Evolutionary conservation across 1,140 invertebrate genomes (phyloP).

Genomic region (Ptiloglossa arizonensis): DNA sequence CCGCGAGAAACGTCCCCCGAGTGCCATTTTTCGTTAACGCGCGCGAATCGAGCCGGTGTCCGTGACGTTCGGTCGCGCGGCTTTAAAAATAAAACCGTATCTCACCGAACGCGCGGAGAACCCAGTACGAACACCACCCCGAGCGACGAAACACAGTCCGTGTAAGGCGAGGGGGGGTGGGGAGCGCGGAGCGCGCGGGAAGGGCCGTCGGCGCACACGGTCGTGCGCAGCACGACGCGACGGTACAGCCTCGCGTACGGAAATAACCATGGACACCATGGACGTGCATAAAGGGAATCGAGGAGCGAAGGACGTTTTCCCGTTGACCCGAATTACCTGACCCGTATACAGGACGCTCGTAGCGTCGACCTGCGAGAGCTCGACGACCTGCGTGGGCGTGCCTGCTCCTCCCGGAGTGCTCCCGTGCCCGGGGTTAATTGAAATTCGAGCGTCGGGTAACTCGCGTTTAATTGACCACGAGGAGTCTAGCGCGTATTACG

Average conservation of each 20-base stretch:
- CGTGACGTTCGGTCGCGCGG: background rate
- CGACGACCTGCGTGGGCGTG: conserved; percentile 33
- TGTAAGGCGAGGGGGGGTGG: background rate
- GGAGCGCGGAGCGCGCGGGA: background rate
- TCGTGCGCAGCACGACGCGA: background rate
- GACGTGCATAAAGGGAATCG: conserved; percentile 29
- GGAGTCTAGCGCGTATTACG: background rate
- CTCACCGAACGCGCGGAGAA: background rate
- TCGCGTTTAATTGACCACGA: conserved; percentile 23
- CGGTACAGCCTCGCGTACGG: conserved; percentile 16
- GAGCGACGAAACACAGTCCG: conserved; percentile 34
- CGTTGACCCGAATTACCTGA: conserved; percentile 63
- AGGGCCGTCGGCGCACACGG: background rate
- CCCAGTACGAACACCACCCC: background rate
- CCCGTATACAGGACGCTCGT: conserved; percentile 52
- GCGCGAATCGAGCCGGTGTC: background rate
- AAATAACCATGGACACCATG: conserved; percentile 53
- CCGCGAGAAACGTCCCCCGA: background rate
- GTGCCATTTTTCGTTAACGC: conserved; percentile 15
- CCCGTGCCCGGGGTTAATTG: conserved; percentile 19
- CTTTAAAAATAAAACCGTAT: conserved; percentile 36
- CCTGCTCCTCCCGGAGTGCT: too few species aligned
- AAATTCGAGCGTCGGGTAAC: conserved; percentile 34
- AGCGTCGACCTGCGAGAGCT: conserved; percentile 33
- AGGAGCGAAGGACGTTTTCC: conserved; percentile 40